Percentiles rank a stretch among this genome's conserved stretches.
phyloP scores from a whole-genome alignment of 92 coral and sea anemone genomes.

The Porites divaricata region DNA sequence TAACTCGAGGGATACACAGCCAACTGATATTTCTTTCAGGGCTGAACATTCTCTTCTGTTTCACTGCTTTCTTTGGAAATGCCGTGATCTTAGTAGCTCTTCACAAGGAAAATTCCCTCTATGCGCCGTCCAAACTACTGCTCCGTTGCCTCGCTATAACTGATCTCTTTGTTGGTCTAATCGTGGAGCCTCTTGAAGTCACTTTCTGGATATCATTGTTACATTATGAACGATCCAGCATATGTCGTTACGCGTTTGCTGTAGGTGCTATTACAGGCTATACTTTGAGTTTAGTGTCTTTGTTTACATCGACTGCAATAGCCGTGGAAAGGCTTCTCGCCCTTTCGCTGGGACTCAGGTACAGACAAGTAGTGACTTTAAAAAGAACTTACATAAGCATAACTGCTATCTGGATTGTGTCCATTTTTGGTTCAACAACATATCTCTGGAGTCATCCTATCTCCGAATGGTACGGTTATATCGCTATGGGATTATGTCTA shows the following conservation, averaged over 20 bases:
- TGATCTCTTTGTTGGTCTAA: conserved; percentile 17
- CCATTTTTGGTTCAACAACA: not conserved
- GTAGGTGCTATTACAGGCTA: not conserved
- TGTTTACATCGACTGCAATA: not conserved
- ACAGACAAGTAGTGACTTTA: not conserved
- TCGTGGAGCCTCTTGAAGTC: too few relatives aligned
- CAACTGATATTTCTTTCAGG: not conserved
- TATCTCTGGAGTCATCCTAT: not conserved
- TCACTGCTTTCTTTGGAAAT: not conserved
- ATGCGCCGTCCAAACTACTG: conserved; percentile 26
- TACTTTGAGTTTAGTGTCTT: not conserved
- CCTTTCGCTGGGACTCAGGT: not conserved
- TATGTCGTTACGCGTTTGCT: not conserved
- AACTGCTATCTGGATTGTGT: not conserved
- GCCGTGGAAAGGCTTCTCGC: not conserved
- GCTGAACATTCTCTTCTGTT: not conserved
- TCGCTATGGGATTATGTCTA: not conserved
- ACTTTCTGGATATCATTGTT: too few relatives aligned
- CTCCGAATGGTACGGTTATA: not conserved
- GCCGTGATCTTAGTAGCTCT: not conserved
- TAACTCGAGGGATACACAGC: not conserved
- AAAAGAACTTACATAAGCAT: not conserved
- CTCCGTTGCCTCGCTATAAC: conserved; percentile 1
- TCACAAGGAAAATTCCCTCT: not conserved
- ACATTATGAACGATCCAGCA: too few relatives aligned